phyloP scores from a whole-genome alignment of 2,113 vertebrate species.

The Elgaria multicarinata region DNA sequence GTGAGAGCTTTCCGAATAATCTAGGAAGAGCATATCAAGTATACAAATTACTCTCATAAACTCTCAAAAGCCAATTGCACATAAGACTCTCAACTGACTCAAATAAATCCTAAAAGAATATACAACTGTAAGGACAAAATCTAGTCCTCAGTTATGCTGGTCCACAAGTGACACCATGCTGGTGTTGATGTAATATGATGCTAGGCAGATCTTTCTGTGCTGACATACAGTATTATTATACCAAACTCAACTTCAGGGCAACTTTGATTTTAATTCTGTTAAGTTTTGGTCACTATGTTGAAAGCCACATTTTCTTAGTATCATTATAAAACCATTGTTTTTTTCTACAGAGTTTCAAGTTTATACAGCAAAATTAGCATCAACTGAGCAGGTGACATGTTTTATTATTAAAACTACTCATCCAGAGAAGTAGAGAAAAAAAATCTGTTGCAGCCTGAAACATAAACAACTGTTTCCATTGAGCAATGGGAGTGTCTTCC shows the following conservation, averaged over 20 bases:
- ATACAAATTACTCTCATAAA: neutral
- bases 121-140: neutral
- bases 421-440: neutral
- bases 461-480: too few relatives aligned
- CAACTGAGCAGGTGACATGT: neutral
- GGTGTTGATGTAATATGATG: neutral
- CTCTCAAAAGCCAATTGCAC: conserved; percentile 23
- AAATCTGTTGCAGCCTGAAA: neutral
- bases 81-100: conserved; percentile 13
- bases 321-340: neutral
- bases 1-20: conserved; percentile 84
- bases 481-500: neutral
- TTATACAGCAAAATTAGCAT: neutral
- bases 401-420: neutral
- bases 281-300: neutral
- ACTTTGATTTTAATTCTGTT: neutral
- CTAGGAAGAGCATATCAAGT: conserved; percentile 70
- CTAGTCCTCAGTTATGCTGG: conserved; percentile 12
- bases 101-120: conserved; percentile 32
- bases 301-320: neutral
- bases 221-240: neutral
- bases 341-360: neutral
- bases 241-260: neutral
- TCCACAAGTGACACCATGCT: neutral
- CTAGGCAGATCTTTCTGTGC: neutral